phyloP scores from a whole-genome alignment of 2,888 invertebrate genomes.

The Ectropis crepuscularia region DNA sequence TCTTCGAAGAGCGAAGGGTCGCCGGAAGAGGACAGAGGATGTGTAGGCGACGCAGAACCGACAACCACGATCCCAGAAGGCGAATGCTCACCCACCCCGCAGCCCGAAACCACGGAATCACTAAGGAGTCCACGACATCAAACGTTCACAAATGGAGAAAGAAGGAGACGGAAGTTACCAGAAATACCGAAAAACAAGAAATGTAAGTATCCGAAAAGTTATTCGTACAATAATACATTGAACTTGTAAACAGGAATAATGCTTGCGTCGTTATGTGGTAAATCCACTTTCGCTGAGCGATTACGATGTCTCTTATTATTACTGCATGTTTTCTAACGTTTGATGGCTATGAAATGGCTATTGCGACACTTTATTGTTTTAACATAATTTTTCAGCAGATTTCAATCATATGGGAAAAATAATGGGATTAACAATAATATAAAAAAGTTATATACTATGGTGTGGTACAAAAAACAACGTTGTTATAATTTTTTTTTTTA shows the following conservation, averaged over 20 bases:
- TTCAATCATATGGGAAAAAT: too few species aligned
- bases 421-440: too few species aligned
- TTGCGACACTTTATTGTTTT: too few species aligned
- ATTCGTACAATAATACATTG: not conserved
- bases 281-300: slow-evolving; percentile 1
- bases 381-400: too few species aligned
- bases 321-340: too few species aligned
- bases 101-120: slow-evolving; percentile 6
- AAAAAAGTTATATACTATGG: too few species aligned
- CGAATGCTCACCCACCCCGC: slow-evolving; percentile 4
- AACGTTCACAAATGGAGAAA: slow-evolving; percentile 80
- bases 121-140: slow-evolving; percentile 67
- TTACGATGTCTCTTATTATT: not conserved
- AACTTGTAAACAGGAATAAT: not conserved
- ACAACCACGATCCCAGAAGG: slow-evolving; percentile 42
- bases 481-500: too few species aligned
- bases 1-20: slow-evolving; percentile 90
- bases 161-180: slow-evolving; percentile 92
- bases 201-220: slow-evolving; percentile 84
- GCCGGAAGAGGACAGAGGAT: slow-evolving; percentile 86
- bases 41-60: slow-evolving; percentile 83
- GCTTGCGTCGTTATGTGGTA: slow-evolving; percentile 2
- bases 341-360: too few species aligned
- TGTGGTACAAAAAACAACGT: too few species aligned
- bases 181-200: slow-evolving; percentile 96